Evolutionary conservation across 1,140 invertebrate species (phyloP).

Genomic region (Caenorhabditis latens): DNA sequence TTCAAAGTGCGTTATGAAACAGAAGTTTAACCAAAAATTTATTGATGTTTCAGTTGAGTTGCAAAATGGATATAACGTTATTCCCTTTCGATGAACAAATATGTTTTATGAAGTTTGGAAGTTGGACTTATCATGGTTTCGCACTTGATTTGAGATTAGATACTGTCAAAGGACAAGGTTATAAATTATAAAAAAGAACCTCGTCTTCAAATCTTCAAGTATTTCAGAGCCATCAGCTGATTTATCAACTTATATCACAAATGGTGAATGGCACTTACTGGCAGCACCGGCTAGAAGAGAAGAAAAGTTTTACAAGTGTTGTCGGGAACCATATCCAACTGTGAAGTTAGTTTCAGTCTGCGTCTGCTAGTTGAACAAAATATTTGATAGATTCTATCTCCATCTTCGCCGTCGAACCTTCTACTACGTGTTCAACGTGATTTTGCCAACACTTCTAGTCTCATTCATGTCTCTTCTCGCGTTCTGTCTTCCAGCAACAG

Average conservation of each 20-base stretch:
- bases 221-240: constrained; percentile 81
- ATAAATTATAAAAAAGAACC: neutral
- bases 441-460: constrained; percentile 97
- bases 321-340: constrained; percentile 88
- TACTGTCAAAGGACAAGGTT: constrained; percentile 62
- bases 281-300: constrained; percentile 76
- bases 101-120: constrained; percentile 85
- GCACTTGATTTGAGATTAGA: constrained; percentile 86
- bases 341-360: constrained; percentile 79
- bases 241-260: constrained; percentile 93
- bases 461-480: constrained; percentile 97
- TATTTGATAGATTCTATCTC: constrained; percentile 86
- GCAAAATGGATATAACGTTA: constrained; percentile 79
- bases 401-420: constrained; percentile 90
- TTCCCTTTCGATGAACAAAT: constrained; percentile 97
- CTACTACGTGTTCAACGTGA: constrained; percentile 99
- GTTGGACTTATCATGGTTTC: constrained; percentile 94
- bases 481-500: constrained; percentile 90
- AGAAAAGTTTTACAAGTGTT: constrained; percentile 79
- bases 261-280: constrained; percentile 88
- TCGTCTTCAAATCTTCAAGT: too few species aligned
- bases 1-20: constrained; percentile 63
- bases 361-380: neutral
- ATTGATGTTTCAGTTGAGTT: constrained; percentile 12
- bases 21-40: neutral